A percentile compares a stretch with the other conserved stretches of the same genome.
phyloP scores from a whole-genome alignment of 2,797 vertebrate genomes.

The Pipistrellus pipistrellus region DNA sequence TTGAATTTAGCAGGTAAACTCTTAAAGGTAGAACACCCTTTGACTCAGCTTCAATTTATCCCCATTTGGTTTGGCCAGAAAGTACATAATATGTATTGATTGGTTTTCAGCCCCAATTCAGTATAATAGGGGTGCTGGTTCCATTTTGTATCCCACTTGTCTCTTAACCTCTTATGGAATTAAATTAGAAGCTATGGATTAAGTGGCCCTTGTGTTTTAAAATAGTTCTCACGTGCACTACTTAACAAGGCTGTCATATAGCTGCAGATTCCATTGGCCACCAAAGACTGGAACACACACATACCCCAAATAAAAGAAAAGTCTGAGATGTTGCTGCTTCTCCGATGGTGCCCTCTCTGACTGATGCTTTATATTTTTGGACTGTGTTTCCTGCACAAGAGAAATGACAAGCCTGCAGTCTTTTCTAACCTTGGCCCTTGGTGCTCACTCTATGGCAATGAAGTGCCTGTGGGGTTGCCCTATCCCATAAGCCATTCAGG shows the following conservation, averaged over 20 bases:
- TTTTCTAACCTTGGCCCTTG: constrained; percentile 38
- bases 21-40: not conserved
- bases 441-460: constrained; percentile 49
- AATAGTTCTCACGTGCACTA: not conserved
- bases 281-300: not conserved
- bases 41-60: not conserved
- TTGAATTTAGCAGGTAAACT: not conserved
- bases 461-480: constrained; percentile 54
- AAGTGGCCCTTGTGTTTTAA: not conserved
- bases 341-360: constrained; percentile 6
- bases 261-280: constrained; percentile 15
- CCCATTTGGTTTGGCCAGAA: constrained; percentile 29
- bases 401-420: not conserved
- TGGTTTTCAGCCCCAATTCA: constrained; percentile 18
- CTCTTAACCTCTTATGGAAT: constrained; percentile 10
- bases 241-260: constrained; percentile 16
- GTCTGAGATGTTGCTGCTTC: constrained; percentile 48
- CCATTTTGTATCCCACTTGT: not conserved
- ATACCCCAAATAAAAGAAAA: constrained; percentile 42
- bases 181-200: constrained; percentile 14
- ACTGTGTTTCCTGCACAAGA: not conserved
- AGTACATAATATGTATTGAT: not conserved
- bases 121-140: not conserved
- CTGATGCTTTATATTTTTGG: constrained; percentile 14
- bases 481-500: constrained; percentile 8